A percentile compares a stretch with the other conserved stretches of the same genome.
Evolutionary conservation across 1,140 invertebrate species (phyloP).

Genomic region (Pogonomyrmex barbatus): DNA sequence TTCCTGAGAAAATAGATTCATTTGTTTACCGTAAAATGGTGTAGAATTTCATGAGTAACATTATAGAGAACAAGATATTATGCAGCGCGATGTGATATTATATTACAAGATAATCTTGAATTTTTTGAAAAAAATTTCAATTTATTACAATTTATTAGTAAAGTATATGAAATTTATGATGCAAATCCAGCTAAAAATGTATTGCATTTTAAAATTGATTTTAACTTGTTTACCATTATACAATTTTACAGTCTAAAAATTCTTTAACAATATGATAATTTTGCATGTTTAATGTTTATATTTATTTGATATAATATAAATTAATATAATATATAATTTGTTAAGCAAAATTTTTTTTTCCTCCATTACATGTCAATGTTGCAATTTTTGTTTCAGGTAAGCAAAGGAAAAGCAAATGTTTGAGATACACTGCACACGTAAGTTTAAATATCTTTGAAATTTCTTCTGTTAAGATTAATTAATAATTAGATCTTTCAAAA

Average conservation of each 20-base stretch:
- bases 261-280: not conserved
- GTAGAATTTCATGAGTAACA: slow-evolving; percentile 23
- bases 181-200: not conserved
- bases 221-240: not conserved
- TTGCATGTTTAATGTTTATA: not conserved
- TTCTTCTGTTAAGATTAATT: slow-evolving; percentile 15
- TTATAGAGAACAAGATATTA: not conserved
- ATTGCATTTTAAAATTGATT: slow-evolving; percentile 4
- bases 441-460: slow-evolving; percentile 3
- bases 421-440: not conserved
- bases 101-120: slow-evolving; percentile 18
- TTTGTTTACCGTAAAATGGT: slow-evolving; percentile 49
- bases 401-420: not conserved
- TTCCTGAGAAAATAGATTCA: slow-evolving; percentile 60
- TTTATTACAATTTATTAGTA: too few species aligned
- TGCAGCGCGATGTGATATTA: not conserved
- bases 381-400: slow-evolving; percentile 68
- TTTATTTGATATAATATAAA: slow-evolving; percentile 1
- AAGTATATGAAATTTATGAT: not conserved
- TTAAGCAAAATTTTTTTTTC: not conserved
- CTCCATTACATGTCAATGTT: not conserved
- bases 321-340: not conserved
- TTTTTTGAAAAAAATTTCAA: not conserved
- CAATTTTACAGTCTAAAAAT: not conserved
- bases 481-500: slow-evolving; percentile 6